phyloP scores from a whole-genome alignment of 2,888 invertebrate species.

The Empis stercorea region DNA sequence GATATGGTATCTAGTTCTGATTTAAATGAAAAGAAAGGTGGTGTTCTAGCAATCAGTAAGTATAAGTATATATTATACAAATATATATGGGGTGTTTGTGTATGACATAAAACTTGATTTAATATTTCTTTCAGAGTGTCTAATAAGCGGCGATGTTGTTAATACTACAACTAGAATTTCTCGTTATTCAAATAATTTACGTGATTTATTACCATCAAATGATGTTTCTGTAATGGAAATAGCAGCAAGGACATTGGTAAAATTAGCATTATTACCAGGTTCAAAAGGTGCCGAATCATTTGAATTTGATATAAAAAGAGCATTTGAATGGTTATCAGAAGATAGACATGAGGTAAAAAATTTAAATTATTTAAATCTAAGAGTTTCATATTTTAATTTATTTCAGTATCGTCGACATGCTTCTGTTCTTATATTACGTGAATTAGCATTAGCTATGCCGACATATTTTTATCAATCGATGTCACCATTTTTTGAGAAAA shows the following conservation, averaged over 20 bases:
- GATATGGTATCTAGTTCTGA: slow-evolving; percentile 92
- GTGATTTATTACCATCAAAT: slow-evolving; percentile 77
- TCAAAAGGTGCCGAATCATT: slow-evolving; percentile 93
- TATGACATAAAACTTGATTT: too few species aligned
- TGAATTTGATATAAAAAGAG: slow-evolving; percentile 93
- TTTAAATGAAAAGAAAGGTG: slow-evolving; percentile 89
- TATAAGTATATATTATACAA: too few species aligned
- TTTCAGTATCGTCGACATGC: slow-evolving; percentile 69
- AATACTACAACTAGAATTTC: slow-evolving; percentile 82
- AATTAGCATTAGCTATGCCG: slow-evolving; percentile 89
- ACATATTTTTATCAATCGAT: slow-evolving; percentile 96
- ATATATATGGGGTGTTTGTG: too few species aligned
- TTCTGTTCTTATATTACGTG: slow-evolving; percentile 81
- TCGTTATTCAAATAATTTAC: slow-evolving; percentile 83
- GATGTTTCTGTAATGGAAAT: slow-evolving; percentile 92
- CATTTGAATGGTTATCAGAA: slow-evolving; percentile 88
- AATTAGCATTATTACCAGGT: slow-evolving; percentile 79
- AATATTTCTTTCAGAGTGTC: slow-evolving; percentile 53
- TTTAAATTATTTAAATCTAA: background rate
- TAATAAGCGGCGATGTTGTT: slow-evolving; percentile 86
- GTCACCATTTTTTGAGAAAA: slow-evolving; percentile 84
- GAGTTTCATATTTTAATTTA: background rate
- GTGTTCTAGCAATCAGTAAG: slow-evolving; percentile 81
- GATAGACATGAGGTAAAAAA: slow-evolving; percentile 63
- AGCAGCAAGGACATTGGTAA: slow-evolving; percentile 89